Evolutionary conservation across 2,113 vertebrate species (phyloP), one percentile per base, ranked within the genome.

Genomic region (Panurus biarmicus): DNA sequence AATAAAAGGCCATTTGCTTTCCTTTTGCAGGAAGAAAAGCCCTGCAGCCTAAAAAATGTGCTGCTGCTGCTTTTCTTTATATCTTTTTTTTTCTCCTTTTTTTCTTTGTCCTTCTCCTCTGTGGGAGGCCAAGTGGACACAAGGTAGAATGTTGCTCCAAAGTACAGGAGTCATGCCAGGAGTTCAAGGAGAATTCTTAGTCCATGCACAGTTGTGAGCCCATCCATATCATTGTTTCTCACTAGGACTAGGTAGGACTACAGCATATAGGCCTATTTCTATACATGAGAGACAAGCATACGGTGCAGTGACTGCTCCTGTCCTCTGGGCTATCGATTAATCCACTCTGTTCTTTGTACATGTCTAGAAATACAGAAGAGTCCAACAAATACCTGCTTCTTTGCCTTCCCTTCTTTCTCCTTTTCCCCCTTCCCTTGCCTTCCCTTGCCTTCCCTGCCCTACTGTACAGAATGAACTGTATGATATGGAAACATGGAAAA

Each of bases 1-100:
- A 89, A 89, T 60, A 93, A 91, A 95, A 88, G 35, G 19, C 44
- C 42, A 80, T 93, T 94, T 92, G 35, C 42, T 77, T 85, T 84
- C 48, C 64, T 86, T 88, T 67, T 48, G 35, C 72, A 74, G n/a
- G 36, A 84, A 60, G 61, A 90, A 79, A 87, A 92, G 21, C 51
- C 73, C 21, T 78, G 65, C 26, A 79, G 44, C 57, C 93, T 70
- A 75, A 53, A 91, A 74, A 83, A 83, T 38, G 50, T 76, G 60
- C 48, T 80, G 28, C 57, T 38, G 9, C 31, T 82, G 40, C 17
- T 79, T 78, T 84, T 64, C 70, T 89, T 81, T 29, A 22, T 83
- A 79, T 26, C 5, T 7, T 22, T n/a, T 10, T 47, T 72, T 65
- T 56, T 21, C 11, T 7, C 3, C 3, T 65, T 42, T 48, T 47